Conservation (phyloP, 2,797 vertebrate genomes). For the Acanthurus lineatus region DNA sequence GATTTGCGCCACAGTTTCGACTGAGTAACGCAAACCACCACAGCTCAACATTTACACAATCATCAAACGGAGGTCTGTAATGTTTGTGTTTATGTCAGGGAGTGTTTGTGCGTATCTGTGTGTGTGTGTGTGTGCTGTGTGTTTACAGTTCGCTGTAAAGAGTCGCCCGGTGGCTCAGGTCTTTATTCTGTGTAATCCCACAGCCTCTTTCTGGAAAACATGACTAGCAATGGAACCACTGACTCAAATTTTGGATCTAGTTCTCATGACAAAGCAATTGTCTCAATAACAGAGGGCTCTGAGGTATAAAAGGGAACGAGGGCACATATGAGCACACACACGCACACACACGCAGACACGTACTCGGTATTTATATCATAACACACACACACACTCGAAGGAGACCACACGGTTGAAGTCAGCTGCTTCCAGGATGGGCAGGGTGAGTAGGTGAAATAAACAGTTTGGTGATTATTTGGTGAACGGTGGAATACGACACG, state of each 20-base stretch:
- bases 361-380: neutral
- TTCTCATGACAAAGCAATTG: constrained; percentile 91
- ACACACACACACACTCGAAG: constrained; percentile 3
- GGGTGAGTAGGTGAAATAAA: constrained; percentile 25
- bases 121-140: neutral
- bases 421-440: constrained; percentile 37
- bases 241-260: constrained; percentile 91
- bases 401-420: constrained; percentile 16
- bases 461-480: too few relatives aligned
- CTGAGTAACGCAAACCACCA: neutral
- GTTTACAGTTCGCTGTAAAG: constrained; percentile 40
- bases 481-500: neutral
- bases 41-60: constrained; percentile 17
- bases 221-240: constrained; percentile 87
- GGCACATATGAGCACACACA: neutral
- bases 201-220: constrained; percentile 87
- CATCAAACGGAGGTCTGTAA: constrained; percentile 11
- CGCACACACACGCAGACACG: neutral
- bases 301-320: constrained; percentile 85
- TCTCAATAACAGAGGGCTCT: constrained; percentile 78
- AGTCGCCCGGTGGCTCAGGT: constrained; percentile 44
- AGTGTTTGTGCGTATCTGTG: constrained; percentile 9
- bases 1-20: neutral
- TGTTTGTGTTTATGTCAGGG: constrained; percentile 13
- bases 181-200: constrained; percentile 89